Conservation (phyloP, 2,113 vertebrate genomes). For the Morone saxatilis region DNA sequence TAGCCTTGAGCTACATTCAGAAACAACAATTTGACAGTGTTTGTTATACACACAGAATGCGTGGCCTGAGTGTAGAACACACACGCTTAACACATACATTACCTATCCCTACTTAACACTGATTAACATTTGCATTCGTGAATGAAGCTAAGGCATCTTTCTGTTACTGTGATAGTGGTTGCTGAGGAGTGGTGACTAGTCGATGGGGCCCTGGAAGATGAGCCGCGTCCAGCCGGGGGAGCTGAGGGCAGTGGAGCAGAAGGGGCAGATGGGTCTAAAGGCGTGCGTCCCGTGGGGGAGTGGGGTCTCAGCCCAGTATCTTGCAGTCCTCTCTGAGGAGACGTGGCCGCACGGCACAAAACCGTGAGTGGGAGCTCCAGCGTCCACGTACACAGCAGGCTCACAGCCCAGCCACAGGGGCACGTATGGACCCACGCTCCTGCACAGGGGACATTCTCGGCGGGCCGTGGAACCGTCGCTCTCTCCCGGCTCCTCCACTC, state of each 20-base stretch:
- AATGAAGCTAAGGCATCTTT: conserved; percentile 57
- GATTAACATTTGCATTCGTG: conserved; percentile 22
- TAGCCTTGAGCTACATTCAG: conserved; percentile 59
- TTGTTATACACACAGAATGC: neutral
- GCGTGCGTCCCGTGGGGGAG: conserved; percentile 97
- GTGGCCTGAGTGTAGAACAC: neutral
- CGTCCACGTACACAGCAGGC: conserved; percentile 94
- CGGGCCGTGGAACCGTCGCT: conserved; percentile 80
- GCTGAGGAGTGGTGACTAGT: conserved; percentile 81
- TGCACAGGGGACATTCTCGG: conserved; percentile 95
- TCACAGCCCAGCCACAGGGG: conserved; percentile 97
- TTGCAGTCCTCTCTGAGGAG: conserved; percentile 95
- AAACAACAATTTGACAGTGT: conserved; percentile 1
- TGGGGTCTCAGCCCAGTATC: conserved; percentile 96
- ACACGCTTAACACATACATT: neutral
- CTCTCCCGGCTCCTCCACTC: conserved; percentile 63
- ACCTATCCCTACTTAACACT: conserved; percentile 19
- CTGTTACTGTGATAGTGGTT: conserved; percentile 48
- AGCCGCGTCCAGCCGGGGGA: conserved; percentile 92
- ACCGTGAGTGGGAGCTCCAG: conserved; percentile 92
- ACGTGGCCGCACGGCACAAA: conserved; percentile 97
- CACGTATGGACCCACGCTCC: conserved; percentile 94
- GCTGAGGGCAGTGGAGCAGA: conserved; percentile 93
- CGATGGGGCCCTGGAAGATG: conserved; percentile 98
- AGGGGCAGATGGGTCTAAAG: conserved; percentile 96